Conservation (phyloP, 2,888 invertebrate genomes). For the Tanytarsus gracilentus region DNA sequence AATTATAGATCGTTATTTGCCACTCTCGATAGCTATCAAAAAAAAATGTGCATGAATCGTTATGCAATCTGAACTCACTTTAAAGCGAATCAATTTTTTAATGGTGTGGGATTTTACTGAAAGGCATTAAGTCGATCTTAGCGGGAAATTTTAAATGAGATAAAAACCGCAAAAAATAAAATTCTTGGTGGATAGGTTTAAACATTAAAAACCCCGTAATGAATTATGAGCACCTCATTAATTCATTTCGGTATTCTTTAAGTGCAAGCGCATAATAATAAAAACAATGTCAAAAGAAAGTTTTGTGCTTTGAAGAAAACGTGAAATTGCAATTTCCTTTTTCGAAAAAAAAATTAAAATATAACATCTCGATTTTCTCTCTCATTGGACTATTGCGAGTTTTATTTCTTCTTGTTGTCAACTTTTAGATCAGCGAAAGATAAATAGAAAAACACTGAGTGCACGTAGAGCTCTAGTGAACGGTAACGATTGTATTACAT, state of each 20-base stretch:
- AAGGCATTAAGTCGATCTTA: too few species aligned
- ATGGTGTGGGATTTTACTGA: too few species aligned
- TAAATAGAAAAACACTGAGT: conserved; percentile 5
- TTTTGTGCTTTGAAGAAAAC: not conserved
- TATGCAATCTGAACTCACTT: conserved; percentile 15
- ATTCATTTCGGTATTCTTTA: too few species aligned
- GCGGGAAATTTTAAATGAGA: too few species aligned
- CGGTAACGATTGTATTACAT: conserved; percentile 1
- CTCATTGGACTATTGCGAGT: too few species aligned
- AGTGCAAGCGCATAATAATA: conserved; percentile 3
- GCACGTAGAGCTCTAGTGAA: conserved; percentile 7
- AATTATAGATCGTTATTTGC: conserved; percentile 8
- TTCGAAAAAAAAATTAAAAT: too few species aligned
- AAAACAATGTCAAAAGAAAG: conserved; percentile 15
- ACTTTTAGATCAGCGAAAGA: conserved; percentile 2
- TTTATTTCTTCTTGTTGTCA: not conserved
- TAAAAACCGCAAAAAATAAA: not conserved
- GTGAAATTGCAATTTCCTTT: conserved; percentile 22
- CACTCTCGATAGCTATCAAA: not conserved
- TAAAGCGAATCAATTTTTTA: not conserved
- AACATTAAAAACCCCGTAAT: too few species aligned
- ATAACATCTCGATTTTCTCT: too few species aligned
- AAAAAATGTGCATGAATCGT: too few species aligned
- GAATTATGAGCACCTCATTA: too few species aligned
- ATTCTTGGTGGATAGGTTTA: too few species aligned